Conservation (phyloP, 1,140 invertebrate genomes). For the Drosophila pectinifera region DNA sequence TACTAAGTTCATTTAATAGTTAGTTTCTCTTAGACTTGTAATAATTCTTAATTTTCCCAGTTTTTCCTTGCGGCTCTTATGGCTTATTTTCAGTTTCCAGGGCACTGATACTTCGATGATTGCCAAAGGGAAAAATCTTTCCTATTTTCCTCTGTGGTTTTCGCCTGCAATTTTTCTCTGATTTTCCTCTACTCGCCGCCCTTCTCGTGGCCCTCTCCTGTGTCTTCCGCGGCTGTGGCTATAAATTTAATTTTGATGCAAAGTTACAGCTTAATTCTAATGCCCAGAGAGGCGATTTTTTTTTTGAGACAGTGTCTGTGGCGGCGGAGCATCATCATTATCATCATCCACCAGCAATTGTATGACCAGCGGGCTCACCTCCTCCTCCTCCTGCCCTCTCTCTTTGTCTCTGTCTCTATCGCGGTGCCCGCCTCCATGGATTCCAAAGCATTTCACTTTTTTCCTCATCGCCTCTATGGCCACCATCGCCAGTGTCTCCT, state of each 20-base stretch:
- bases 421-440: slow-evolving; percentile 18
- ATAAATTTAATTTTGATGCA: slow-evolving; percentile 79
- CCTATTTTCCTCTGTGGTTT: slow-evolving; percentile 26
- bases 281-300: slow-evolving; percentile 41
- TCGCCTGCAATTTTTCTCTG: slow-evolving; percentile 40
- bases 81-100: slow-evolving; percentile 3
- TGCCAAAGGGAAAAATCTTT: slow-evolving; percentile 8
- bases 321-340: slow-evolving; percentile 36
- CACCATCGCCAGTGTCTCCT: no score
- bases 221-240: slow-evolving; percentile 40
- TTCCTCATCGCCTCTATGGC: slow-evolving; percentile 15
- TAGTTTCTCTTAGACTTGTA: no score
- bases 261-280: slow-evolving; percentile 82
- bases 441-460: slow-evolving; percentile 75
- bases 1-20: no score
- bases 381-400: neutral
- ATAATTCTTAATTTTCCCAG: neutral
- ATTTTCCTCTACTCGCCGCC: slow-evolving; percentile 18
- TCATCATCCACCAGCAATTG: slow-evolving; percentile 56
- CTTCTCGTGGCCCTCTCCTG: neutral
- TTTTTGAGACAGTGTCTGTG: slow-evolving; percentile 28
- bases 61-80: neutral
- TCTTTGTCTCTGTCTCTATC: neutral
- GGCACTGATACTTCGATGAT: slow-evolving; percentile 14
- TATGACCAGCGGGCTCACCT: slow-evolving; percentile 57